These are phyloP conservation scores for Euplagia quadripunctaria DNA, from an alignment of 2,888 invertebrate species.

Conservation along the genomic window DNA sequence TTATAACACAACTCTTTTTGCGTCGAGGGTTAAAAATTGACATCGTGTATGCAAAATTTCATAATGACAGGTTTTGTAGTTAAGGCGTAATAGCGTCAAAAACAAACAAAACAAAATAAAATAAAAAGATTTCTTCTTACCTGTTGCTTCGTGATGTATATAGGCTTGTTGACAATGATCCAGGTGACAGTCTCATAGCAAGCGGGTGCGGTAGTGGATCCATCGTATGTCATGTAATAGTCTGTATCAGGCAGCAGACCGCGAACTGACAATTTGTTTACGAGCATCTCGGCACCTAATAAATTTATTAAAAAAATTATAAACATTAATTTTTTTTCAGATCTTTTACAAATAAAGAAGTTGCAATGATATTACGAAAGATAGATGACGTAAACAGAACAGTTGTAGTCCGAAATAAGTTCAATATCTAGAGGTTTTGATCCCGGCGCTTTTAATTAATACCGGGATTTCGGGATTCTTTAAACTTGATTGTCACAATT, in stretches of 20 bases:
- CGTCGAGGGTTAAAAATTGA: too few relatives aligned
- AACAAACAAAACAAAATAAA: background rate
- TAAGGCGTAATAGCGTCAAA: background rate
- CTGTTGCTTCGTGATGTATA: constrained; percentile 99
- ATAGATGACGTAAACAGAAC: background rate
- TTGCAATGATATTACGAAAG: background rate
- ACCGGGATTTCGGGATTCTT: too few relatives aligned
- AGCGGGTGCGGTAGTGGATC: constrained; percentile 98
- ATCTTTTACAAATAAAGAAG: too few relatives aligned
- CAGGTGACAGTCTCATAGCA: constrained; percentile 99
- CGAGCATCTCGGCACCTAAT: constrained; percentile 93
- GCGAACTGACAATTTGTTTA: constrained; percentile 94
- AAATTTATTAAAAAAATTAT: background rate
- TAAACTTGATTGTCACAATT: too few relatives aligned
- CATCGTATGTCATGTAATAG: constrained; percentile 99
- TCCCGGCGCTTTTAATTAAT: too few relatives aligned
- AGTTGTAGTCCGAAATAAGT: too few relatives aligned
- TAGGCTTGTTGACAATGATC: constrained; percentile 99
- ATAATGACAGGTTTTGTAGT: too few relatives aligned
- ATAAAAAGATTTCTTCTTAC: constrained; percentile 79
- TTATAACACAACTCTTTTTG: too few relatives aligned
- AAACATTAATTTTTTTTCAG: too few relatives aligned
- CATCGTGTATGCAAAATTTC: too few relatives aligned
- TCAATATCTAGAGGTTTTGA: too few relatives aligned
- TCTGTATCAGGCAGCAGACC: constrained; percentile 97